Base-by-base conservation (phyloP, 2,888 invertebrate species). In the Ctenicera cuprea region DNA sequence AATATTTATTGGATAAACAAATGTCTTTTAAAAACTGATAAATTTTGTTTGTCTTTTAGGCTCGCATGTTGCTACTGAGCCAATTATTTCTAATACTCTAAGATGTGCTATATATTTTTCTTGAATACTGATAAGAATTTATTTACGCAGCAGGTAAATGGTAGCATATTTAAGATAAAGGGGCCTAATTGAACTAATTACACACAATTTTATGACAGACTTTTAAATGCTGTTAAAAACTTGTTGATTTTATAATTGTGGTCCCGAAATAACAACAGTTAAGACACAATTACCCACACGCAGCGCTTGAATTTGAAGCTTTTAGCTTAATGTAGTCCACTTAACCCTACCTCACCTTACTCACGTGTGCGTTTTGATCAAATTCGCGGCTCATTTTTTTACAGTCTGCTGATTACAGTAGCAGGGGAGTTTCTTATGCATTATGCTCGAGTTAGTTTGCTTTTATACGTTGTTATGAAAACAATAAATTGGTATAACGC, bases 331-430 rank as follows among this genome's bases (percentile, higher is more conserved):
- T 22, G 54, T 54, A 54, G 54, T 54, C n/a, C 54, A 54, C 54
- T 54, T 54, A 54, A 33, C 26, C n/a, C 54, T 50, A 26, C 26
- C 54, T 54, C 38, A 37, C 38, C 59, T 59, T 59, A 38, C 16
- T 20, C 22, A 41, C 59, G 38, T 37, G 37, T 12, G 57, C 18
- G 30, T 33, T 38, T 68, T 45, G 64, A 68, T 65, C n/a, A 68
- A 68, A 68, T 73, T 73, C 63, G 68, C 50, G 41, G 41, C 79
- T 80, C 79, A 78, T 79, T 81, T 80, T 81, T 80, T 80, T 80
- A 73, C 81, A 80, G 76, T 81, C 79, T 76, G 76, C 57, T 78
- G 81, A 72, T 54, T 74, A 73, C 75, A 70, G 73, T 65, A 57
- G 73, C 70, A 66, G 61, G 73, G 71, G 70, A 74, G 76, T 76